A percentile compares a stretch with the other conserved stretches of the same genome.
Conservation (phyloP, 2,797 vertebrate genomes). For the Characodon lateralis region DNA sequence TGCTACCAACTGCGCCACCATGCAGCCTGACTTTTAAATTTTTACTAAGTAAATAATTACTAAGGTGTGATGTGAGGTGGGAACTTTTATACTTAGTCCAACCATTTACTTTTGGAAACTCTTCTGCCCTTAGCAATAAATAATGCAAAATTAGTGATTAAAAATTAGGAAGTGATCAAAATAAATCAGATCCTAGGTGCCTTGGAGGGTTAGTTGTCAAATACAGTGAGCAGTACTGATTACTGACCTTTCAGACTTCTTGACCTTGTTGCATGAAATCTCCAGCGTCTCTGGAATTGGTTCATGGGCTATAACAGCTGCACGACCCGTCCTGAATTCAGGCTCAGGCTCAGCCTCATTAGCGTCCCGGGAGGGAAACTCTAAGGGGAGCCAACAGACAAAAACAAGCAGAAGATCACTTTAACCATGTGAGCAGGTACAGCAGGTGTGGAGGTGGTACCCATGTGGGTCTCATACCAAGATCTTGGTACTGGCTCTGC, state of each 20-base stretch:
- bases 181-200: neutral
- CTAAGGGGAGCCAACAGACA: constrained; percentile 54
- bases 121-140: neutral
- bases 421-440: neutral
- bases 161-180: neutral
- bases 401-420: constrained; percentile 14
- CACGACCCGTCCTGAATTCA: constrained; percentile 73
- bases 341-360: constrained; percentile 62
- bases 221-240: neutral
- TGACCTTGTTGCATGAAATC: constrained; percentile 60
- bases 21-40: too few relatives aligned
- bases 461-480: constrained; percentile 61
- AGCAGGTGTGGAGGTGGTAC: neutral
- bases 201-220: too few relatives aligned
- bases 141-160: neutral
- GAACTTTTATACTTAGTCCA: too few relatives aligned
- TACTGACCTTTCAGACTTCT: constrained; percentile 78
- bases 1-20: too few relatives aligned
- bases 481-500: constrained; percentile 72
- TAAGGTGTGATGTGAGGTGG: too few relatives aligned
- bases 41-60: too few relatives aligned
- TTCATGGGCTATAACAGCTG: constrained; percentile 80
- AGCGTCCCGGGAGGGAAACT: constrained; percentile 51
- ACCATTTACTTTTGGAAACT: neutral
- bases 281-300: constrained; percentile 70